Percentiles rank a stretch among this genome's conserved stretches.
phyloP scores from a whole-genome alignment of 2,888 invertebrate species.

The Hymenopus coronatus region DNA sequence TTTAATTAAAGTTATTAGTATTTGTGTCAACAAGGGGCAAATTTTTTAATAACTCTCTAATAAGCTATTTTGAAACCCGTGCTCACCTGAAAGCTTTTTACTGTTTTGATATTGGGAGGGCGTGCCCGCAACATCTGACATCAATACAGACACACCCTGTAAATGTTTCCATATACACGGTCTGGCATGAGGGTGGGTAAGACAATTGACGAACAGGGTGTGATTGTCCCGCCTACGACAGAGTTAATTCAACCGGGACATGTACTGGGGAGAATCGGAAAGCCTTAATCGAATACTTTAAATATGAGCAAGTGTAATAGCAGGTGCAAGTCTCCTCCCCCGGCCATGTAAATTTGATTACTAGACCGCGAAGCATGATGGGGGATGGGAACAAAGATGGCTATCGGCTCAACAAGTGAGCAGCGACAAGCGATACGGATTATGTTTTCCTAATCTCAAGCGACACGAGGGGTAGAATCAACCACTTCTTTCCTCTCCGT shows the following conservation, averaged over 20 bases:
- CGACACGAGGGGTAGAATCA: not conserved
- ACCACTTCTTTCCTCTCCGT: not conserved
- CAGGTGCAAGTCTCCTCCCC: not conserved
- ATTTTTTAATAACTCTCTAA: too few species aligned
- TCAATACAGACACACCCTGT: too few species aligned
- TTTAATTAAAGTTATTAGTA: too few species aligned
- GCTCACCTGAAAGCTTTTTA: too few species aligned
- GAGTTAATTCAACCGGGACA: not conserved
- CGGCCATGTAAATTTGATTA: not conserved
- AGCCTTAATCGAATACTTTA: slow-evolving; percentile 5
- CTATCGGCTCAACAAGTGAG: not conserved
- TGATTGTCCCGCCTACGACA: not conserved
- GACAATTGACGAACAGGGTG: not conserved
- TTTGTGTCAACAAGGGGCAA: too few species aligned
- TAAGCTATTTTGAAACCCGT: too few species aligned
- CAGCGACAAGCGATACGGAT: not conserved
- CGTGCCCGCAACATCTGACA: too few species aligned
- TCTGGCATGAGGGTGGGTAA: too few species aligned
- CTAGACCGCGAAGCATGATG: not conserved
- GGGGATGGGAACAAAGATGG: not conserved
- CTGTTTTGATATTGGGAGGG: too few species aligned
- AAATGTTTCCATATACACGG: too few species aligned
- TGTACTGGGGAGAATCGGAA: not conserved
- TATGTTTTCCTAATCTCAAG: not conserved
- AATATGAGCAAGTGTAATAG: not conserved